These are phyloP conservation scores for Pantherophis alleghaniensis DNA, from an alignment of 2,797 vertebrate genomes.

Conservation along the genomic window DNA sequence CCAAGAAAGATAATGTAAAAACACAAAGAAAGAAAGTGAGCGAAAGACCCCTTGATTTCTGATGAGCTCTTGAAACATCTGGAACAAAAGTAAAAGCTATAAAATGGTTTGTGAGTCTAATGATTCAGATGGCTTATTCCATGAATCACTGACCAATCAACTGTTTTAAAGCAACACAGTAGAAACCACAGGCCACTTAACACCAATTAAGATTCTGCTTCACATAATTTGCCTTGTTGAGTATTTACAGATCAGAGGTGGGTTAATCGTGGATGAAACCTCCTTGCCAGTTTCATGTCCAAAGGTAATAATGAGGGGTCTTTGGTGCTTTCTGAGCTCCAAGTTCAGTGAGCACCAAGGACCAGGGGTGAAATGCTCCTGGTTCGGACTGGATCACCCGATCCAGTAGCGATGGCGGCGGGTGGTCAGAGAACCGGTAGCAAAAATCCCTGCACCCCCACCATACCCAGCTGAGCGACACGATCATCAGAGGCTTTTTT, in stretches of 20 bases:
- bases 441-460: too few relatives aligned
- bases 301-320: neutral
- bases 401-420: too few relatives aligned
- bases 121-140: neutral
- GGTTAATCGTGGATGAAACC: neutral
- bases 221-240: neutral
- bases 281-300: neutral
- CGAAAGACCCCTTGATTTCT: conserved; percentile 29
- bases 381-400: fast-evolving
- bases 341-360: neutral
- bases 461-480: too few relatives aligned
- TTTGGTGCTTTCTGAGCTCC: too few relatives aligned
- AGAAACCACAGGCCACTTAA: neutral
- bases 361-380: neutral
- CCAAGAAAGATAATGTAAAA: conserved; percentile 35
- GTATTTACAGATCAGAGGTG: neutral
- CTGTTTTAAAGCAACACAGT: conserved; percentile 23
- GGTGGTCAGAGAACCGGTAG: too few relatives aligned
- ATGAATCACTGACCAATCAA: conserved; percentile 1
- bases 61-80: conserved; percentile 33
- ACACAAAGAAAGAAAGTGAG: neutral
- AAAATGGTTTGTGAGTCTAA: neutral
- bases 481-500: too few relatives aligned
- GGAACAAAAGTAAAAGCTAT: conserved; percentile 9
- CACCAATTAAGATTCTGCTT: neutral